Evolutionary conservation across 2,797 vertebrate species (phyloP).

Genomic region (Dromococcyx pavoninus): DNA sequence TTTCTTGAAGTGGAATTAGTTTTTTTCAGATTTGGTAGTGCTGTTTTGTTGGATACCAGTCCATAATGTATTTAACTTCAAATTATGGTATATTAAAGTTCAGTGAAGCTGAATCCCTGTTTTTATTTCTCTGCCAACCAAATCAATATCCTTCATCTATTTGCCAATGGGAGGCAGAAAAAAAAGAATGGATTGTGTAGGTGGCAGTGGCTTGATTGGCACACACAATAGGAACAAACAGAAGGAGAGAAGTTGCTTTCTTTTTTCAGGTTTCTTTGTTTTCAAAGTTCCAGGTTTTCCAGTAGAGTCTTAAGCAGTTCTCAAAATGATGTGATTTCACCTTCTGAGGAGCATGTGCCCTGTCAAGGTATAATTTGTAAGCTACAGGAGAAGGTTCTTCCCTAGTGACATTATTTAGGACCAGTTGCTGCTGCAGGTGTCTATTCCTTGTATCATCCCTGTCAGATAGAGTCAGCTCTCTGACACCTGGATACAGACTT

Average conservation of each 20-base stretch:
- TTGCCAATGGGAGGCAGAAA: conserved; percentile 1
- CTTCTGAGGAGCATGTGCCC: neutral
- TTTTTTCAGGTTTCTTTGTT: neutral
- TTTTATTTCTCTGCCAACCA: conserved; percentile 48
- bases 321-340: neutral
- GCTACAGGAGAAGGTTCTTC: neutral
- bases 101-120: conserved; percentile 24
- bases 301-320: neutral
- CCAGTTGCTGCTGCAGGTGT: neutral
- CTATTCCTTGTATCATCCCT: neutral
- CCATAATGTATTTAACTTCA: conserved; percentile 1
- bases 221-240: neutral
- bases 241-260: neutral
- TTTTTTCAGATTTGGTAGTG: neutral
- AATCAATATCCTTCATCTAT: conserved; percentile 33
- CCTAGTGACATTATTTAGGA: neutral
- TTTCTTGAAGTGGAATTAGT: neutral
- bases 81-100: conserved; percentile 54
- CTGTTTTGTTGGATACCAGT: neutral
- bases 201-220: conserved; percentile 40
- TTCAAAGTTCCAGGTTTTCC: neutral
- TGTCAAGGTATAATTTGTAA: neutral
- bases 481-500: neutral
- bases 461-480: neutral
- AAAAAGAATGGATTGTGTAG: neutral